Percentiles rank a stretch among this genome's conserved stretches.
phyloP scores from a whole-genome alignment of 2,113 vertebrate species.

The rabbit (Oryctolagus cuniculus) region DNA sequence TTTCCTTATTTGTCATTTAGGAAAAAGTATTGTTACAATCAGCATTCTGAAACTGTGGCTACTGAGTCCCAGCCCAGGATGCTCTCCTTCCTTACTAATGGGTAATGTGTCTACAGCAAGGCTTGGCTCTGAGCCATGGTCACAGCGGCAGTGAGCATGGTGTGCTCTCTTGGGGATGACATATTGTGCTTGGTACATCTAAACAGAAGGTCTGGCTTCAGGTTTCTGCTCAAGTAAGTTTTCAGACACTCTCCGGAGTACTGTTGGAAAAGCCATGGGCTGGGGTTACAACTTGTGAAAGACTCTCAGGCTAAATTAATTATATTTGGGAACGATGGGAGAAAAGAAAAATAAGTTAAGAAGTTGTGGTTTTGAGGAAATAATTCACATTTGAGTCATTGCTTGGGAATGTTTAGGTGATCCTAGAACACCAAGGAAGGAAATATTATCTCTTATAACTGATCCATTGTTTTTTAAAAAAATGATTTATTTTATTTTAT shows the following conservation, averaged over 20 bases:
- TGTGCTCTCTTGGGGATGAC: background rate
- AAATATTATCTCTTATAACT: background rate
- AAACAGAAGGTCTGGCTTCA: constrained; percentile 60
- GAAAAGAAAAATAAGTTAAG: background rate
- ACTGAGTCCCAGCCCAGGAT: background rate
- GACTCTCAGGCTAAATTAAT: constrained; percentile 60
- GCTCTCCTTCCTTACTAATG: background rate
- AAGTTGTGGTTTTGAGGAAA: background rate
- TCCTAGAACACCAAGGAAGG: background rate
- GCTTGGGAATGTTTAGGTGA: constrained; percentile 51
- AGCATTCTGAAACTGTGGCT: background rate
- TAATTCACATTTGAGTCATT: constrained; percentile 59
- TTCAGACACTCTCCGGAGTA: constrained; percentile 6
- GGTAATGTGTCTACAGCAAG: background rate
- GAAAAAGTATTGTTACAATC: background rate
- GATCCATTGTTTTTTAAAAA: background rate
- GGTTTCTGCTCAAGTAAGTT: constrained; percentile 23
- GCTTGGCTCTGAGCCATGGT: background rate
- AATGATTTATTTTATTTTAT: too few species aligned
- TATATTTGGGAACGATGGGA: constrained; percentile 28
- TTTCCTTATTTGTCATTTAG: background rate
- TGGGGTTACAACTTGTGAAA: background rate
- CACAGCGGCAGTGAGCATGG: background rate
- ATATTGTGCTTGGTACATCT: background rate
- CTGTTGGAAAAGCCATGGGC: constrained; percentile 10